A percentile compares a stretch with the other conserved stretches of the same genome.
Conservation (phyloP, 1,140 invertebrate species). For the Drosophila burlai region DNA sequence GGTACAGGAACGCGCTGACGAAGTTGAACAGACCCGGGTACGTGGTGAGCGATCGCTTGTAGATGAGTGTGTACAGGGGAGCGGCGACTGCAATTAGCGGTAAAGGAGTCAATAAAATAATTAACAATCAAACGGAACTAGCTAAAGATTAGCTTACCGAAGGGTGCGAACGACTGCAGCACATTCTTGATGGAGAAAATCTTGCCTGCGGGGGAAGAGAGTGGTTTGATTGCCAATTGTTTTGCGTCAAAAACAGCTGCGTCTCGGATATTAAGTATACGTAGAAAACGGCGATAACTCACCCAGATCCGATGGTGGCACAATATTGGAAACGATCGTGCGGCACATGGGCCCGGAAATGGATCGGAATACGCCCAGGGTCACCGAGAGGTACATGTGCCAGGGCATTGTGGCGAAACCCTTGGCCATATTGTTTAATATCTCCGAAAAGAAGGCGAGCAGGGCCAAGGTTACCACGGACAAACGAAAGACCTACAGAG, state of each 20-base stretch:
- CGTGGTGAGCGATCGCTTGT: constrained; percentile 86
- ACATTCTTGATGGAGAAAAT: constrained; percentile 88
- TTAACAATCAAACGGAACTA: constrained; percentile 5
- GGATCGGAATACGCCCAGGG: constrained; percentile 86
- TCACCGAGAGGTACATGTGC: constrained; percentile 87
- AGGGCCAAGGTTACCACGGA: constrained; percentile 76
- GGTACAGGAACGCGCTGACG: constrained; percentile 85
- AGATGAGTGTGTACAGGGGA: constrained; percentile 88
- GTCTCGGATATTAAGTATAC: neutral
- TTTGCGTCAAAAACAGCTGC: constrained; percentile 27
- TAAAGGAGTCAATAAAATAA: constrained; percentile 36
- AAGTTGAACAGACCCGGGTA: constrained; percentile 87
- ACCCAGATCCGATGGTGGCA: constrained; percentile 89
- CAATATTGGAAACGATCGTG: constrained; percentile 88
- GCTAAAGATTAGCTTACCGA: constrained; percentile 69
- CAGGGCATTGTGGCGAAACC: constrained; percentile 87
- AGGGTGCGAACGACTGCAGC: constrained; percentile 88
- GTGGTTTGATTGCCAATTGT: constrained; percentile 9
- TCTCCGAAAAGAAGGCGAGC: constrained; percentile 79
- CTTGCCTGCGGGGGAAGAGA: constrained; percentile 84
- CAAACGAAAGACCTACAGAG: constrained; percentile 67
- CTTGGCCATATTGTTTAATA: constrained; percentile 85
- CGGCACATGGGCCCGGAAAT: constrained; percentile 88
- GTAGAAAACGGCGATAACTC: constrained; percentile 62
- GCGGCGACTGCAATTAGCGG: constrained; percentile 84